Percentiles rank a stretch among this genome's conserved stretches.
Conservation (phyloP, 2,888 invertebrate genomes). For the Xestia ashworthii region DNA sequence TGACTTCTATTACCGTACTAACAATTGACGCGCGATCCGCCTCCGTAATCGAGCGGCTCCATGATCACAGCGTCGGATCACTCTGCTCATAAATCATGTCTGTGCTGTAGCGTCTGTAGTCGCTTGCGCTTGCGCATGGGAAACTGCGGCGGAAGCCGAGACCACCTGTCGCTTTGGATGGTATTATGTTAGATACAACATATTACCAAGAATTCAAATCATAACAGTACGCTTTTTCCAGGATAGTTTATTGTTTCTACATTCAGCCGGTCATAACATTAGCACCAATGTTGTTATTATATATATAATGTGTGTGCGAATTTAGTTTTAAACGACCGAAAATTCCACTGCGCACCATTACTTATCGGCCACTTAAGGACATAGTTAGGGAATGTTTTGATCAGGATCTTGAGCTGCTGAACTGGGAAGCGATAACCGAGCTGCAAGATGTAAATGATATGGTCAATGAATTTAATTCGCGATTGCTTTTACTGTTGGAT, state of each 20-base stretch:
- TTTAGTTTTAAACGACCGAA: too few relatives aligned
- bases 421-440: too few relatives aligned
- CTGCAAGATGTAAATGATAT: too few relatives aligned
- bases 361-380: too few relatives aligned
- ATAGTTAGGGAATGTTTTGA: too few relatives aligned
- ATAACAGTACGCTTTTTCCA: not conserved
- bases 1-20: conserved; percentile 19
- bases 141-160: conserved; percentile 55
- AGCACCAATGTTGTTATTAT: conserved; percentile 4
- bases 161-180: conserved; percentile 63
- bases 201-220: not conserved
- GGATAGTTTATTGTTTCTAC: not conserved
- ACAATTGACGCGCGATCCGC: conserved; percentile 11
- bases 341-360: too few relatives aligned
- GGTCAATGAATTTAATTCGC: too few relatives aligned
- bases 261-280: not conserved
- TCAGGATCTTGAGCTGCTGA: too few relatives aligned
- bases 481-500: too few relatives aligned
- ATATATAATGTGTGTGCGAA: too few relatives aligned
- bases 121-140: conserved; percentile 46
- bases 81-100: conserved; percentile 57
- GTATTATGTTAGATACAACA: not conserved
- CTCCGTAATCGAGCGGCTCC: conserved; percentile 35
- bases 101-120: conserved; percentile 2
- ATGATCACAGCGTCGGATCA: conserved; percentile 20